Evolutionary conservation across 2,797 vertebrate species (phyloP).

Genomic region (Cottoperca gobio): DNA sequence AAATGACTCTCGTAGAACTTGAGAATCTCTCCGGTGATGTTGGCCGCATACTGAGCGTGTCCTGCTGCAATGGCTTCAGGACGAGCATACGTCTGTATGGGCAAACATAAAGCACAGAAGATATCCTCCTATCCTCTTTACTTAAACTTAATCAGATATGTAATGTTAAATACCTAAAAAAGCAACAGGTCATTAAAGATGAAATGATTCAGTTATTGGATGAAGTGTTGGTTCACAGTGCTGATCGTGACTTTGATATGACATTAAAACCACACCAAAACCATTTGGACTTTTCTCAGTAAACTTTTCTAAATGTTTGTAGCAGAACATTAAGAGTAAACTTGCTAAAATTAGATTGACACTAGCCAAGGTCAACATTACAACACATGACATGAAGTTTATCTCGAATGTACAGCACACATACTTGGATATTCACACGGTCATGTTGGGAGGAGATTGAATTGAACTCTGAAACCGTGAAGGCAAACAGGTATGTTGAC

Average conservation of each 20-base stretch:
- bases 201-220: neutral
- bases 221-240: neutral
- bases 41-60: constrained; percentile 63
- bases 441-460: fast-evolving
- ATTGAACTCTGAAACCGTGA: constrained; percentile 75
- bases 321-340: neutral
- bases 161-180: neutral
- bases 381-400: neutral
- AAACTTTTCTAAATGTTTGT: neutral
- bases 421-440: constrained; percentile 52
- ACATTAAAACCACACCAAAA: neutral
- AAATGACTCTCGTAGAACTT: constrained; percentile 59
- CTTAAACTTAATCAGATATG: too few relatives aligned
- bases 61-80: constrained; percentile 54
- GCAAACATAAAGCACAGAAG: neutral
- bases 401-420: constrained; percentile 17
- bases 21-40: constrained; percentile 67
- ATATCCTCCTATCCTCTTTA: too few relatives aligned
- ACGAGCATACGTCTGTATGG: constrained; percentile 74
- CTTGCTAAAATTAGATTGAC: neutral
- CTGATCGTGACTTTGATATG: neutral
- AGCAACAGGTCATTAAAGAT: neutral
- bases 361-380: neutral
- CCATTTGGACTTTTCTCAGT: neutral
- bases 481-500: constrained; percentile 85